These are phyloP conservation scores for Mastomys natalensis DNA, from an alignment of 2,113 vertebrate species.

Conservation along the genomic window DNA sequence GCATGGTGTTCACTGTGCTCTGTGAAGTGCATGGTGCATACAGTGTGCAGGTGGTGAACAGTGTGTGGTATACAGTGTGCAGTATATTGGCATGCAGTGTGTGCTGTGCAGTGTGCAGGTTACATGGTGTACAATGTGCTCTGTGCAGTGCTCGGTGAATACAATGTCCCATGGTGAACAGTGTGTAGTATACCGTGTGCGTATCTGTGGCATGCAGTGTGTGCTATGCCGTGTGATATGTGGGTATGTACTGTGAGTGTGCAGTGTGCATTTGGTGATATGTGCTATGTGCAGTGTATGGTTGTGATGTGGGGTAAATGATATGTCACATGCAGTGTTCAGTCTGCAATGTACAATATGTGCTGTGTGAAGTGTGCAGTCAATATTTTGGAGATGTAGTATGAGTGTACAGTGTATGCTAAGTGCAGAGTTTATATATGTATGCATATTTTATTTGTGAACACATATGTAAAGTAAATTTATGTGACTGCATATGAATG, in stretches of 20 bases:
- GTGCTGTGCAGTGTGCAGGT: neutral
- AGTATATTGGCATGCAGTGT: neutral
- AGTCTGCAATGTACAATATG: neutral
- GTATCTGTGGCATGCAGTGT: neutral
- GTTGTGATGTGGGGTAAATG: neutral
- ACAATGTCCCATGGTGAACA: no score
- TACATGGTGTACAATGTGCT: neutral
- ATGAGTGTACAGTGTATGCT: neutral
- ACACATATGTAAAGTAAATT: neutral
- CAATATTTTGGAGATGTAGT: neutral
- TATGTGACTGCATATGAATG: neutral
- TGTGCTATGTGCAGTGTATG: no score
- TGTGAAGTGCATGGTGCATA: neutral
- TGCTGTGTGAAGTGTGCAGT: neutral
- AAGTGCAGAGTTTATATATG: neutral
- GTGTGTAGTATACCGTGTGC: neutral
- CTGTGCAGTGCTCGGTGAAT: neutral
- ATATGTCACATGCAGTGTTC: neutral
- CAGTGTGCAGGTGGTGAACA: no score
- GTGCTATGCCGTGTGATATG: neutral
- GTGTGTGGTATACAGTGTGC: neutral
- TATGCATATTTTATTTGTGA: neutral
- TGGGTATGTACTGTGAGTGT: no score
- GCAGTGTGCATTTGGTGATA: no score
- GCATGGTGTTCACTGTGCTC: neutral